Base-by-base conservation (phyloP, 2,113 vertebrate species). In the Lichenostomus cassidix region DNA sequence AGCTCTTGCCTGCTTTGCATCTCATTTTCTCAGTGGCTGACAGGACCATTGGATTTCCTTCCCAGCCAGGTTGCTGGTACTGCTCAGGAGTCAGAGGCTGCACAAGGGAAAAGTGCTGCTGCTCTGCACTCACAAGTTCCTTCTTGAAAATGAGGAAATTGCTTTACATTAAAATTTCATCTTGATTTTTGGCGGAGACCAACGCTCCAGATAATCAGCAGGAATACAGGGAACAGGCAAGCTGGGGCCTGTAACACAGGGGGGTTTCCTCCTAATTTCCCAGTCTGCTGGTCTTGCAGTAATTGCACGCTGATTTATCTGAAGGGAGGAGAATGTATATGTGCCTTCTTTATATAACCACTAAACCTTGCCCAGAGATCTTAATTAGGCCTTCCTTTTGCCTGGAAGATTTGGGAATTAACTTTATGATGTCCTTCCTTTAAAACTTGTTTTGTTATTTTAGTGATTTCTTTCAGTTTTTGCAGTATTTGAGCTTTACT, bases 221-320 rank as follows among this genome's bases (percentile, higher is more conserved):
- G 89, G 68, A 76, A 89, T 69, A 94, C 21, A 73, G 39, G 84
- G 73, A 91, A 87, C 81, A 87, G 67, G 80, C 94, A 96, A 59
- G 95, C 15, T 92, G 94, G 60, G 81, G 60, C 96, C 94, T 95
- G 95, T 89, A 93, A 88, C 71, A 69, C 71, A 75, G 60, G 71
- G 95, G 81, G 91, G 35, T 85, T 95, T 86, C 92, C 83, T 96
- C 83, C 64, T 94, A 42, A 95, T 95, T 96, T 96, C 90, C 83
- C 64, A 76, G 35, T 88, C 79, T 95, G 71, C 83, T 81, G 74
- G 67, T 49, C 83, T 60, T 76, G 80, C 70, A 86, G 94, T 82
- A 95, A 97, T 96, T 96, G 49, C 85, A 56, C 0, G 1, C 62
- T 90, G 75, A 86, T 94, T 95, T 94, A 92, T 97, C 96, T 95